Conservation (phyloP, 2,888 invertebrate species). For the Drosophila aldrichi region DNA sequence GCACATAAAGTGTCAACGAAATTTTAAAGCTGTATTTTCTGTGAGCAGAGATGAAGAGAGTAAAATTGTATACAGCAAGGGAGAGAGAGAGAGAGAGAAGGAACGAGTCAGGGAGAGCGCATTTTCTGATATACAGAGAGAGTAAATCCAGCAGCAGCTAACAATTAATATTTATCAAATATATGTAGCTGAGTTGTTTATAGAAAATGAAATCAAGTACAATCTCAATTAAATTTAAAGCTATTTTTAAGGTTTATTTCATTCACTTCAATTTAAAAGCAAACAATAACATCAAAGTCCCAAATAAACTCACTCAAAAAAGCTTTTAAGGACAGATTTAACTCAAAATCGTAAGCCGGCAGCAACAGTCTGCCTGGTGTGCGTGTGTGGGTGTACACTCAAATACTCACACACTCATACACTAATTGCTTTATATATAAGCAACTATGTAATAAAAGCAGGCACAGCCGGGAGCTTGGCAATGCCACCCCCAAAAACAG, state of each 20-base stretch:
- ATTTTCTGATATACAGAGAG: neutral
- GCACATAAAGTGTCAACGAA: neutral
- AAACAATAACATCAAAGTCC: conserved; percentile 1
- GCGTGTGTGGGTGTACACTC: conserved; percentile 7
- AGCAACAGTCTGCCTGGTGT: conserved; percentile 71
- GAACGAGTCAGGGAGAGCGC: neutral
- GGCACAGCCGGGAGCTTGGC: conserved; percentile 43
- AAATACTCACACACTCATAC: neutral
- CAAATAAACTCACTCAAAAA: conserved; percentile 50
- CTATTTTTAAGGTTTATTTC: neutral
- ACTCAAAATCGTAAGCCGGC: conserved; percentile 71
- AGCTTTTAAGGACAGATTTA: conserved; percentile 35
- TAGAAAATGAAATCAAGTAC: neutral
- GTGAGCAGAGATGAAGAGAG: neutral
- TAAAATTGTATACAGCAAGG: too few relatives aligned
- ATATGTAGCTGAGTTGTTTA: neutral
- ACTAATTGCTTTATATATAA: conserved; percentile 51
- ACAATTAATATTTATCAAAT: too few relatives aligned
- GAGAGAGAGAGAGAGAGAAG: neutral
- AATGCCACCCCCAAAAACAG: conserved; percentile 64
- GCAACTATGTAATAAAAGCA: conserved; percentile 71
- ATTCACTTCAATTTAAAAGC: conserved; percentile 11
- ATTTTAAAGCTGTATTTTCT: conserved; percentile 4
- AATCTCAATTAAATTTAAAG: conserved; percentile 12
- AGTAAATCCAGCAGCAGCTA: neutral